Evolutionary conservation across 2,888 invertebrate genomes (phyloP), one percentile per base, ranked within the genome.

Genomic region (Anticlea derivata): DNA sequence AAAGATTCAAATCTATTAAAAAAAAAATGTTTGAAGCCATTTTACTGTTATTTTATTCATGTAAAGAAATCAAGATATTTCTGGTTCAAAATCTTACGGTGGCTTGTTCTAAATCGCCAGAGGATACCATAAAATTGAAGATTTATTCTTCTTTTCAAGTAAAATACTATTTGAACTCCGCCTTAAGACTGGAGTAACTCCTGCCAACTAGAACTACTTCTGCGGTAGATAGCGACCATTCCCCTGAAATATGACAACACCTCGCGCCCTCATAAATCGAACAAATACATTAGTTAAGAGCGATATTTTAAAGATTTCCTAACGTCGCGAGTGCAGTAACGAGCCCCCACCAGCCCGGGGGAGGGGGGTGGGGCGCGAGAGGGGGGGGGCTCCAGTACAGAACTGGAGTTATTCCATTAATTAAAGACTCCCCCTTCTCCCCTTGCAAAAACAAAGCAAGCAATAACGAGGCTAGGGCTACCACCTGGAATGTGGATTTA

Each of bases 401-500:
- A 66, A 68, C 63, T 62, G 65, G 80, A 86, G 86, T 86, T 86
- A 87, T 86, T 86, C 85, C 86, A 87, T 88, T 88, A 87, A 88
- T 88, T 87, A 87, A 85, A 84, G 70, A 67, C 64, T 60, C 38
- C 50, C 41, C 48, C 41, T 40, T 43, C 52, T 55, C 59, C 51
- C 58, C 63, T 57, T 69, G 69, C 73, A 75, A 80, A 83, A 83
- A 84, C 83, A 83, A 83, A 83, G 82, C 82, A 78, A 83, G 78
- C 75, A 77, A 80, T 81, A 80, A 75, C 60, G 63, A 57, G 58
- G 55, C 40, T 72, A 79, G 80, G 81, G 82, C 62, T 81, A 74
- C 55, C 55, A 60, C 58, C 62, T 66, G 65, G 64, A 61, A 59
- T 64, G 60, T 33, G 62, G 71, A 72, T 69, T 74, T 74, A 76